Conservation (phyloP, 2,113 vertebrate species). For the Sciurus niger region DNA sequence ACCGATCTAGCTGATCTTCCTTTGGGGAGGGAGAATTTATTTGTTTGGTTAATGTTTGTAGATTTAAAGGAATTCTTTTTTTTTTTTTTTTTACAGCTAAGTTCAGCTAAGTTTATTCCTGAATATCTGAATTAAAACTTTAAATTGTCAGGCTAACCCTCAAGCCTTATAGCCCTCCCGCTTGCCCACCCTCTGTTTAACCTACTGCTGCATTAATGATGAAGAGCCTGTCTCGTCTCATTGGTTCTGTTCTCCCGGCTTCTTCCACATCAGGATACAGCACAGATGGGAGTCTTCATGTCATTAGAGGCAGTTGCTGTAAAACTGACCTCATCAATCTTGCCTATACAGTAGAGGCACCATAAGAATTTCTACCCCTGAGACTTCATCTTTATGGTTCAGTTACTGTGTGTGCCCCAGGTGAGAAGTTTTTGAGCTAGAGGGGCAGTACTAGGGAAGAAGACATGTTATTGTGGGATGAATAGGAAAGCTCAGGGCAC, state of each 20-base stretch:
- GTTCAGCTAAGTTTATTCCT: slow-evolving; percentile 32
- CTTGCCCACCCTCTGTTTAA: slow-evolving; percentile 63
- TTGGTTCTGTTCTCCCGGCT: slow-evolving; percentile 79
- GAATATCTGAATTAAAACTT: slow-evolving; percentile 80
- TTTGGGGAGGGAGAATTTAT: not conserved
- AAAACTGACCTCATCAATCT: slow-evolving; percentile 84
- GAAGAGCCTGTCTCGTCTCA: slow-evolving; percentile 84
- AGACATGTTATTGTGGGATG: not conserved
- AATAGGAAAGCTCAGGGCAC: slow-evolving; percentile 64
- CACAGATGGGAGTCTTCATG: slow-evolving; percentile 86
- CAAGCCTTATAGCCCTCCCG: slow-evolving; percentile 36
- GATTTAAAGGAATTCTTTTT: slow-evolving; percentile 17
- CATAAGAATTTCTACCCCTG: slow-evolving; percentile 59
- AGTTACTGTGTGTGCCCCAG: slow-evolving; percentile 55
- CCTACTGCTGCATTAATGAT: slow-evolving; percentile 81
- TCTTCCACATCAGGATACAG: slow-evolving; percentile 75
- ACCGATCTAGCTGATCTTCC: not conserved
- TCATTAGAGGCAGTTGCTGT: slow-evolving; percentile 84
- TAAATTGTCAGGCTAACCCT: slow-evolving; percentile 81
- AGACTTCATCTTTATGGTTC: slow-evolving; percentile 71
- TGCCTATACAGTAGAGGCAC: slow-evolving; percentile 70
- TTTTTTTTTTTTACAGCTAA: not conserved
- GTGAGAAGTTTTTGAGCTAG: slow-evolving; percentile 64
- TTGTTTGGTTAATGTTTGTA: slow-evolving; percentile 26
- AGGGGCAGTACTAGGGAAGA: slow-evolving; percentile 74